A percentile compares a stretch with the other conserved stretches of the same genome.
Evolutionary conservation across 2,113 vertebrate genomes (phyloP).

Genomic region (Corynorhinus townsendii): DNA sequence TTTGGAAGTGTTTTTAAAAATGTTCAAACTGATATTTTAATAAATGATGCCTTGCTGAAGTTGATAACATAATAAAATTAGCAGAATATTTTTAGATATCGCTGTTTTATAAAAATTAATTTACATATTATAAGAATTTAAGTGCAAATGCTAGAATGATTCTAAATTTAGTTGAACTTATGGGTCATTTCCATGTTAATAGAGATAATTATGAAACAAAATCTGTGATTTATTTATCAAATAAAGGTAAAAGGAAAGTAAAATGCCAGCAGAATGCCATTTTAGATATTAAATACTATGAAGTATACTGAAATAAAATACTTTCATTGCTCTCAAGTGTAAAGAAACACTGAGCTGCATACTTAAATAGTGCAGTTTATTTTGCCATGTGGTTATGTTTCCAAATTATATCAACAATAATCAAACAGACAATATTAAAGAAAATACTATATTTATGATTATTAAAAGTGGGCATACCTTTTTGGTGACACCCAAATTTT

Average conservation of each 20-base stretch:
- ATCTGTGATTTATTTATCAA: neutral
- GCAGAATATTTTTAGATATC: neutral
- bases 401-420: too few relatives aligned
- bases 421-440: too few relatives aligned
- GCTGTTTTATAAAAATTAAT: neutral
- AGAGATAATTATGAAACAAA: neutral
- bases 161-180: neutral
- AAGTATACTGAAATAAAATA: neutral
- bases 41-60: neutral
- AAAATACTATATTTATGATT: too few relatives aligned
- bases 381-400: neutral
- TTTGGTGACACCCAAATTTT: too few relatives aligned
- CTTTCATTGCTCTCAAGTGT: neutral
- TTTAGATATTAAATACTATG: neutral
- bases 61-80: neutral
- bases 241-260: neutral
- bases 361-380: neutral
- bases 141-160: neutral
- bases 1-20: neutral
- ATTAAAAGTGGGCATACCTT: too few relatives aligned
- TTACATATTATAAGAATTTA: neutral
- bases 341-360: neutral
- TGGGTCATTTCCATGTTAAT: neutral
- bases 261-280: neutral
- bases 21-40: neutral